phyloP scores from a whole-genome alignment of 2,113 vertebrate genomes.

The Phoxinus phoxinus region DNA sequence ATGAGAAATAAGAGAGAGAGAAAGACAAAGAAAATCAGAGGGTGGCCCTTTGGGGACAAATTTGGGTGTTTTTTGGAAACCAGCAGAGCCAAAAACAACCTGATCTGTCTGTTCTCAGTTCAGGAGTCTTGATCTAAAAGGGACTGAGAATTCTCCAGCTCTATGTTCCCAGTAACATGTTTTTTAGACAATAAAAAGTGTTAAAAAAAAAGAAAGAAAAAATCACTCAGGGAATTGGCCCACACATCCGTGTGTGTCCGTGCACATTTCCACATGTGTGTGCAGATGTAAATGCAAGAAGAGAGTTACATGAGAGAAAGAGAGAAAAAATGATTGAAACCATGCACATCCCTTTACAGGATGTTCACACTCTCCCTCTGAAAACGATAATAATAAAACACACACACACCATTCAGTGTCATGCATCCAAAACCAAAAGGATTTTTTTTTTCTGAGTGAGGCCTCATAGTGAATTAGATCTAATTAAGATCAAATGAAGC shows the following conservation, averaged over 20 bases:
- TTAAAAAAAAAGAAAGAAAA: background rate
- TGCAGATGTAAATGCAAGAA: background rate
- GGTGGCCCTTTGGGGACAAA: slow-evolving; percentile 10
- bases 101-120: background rate
- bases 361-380: background rate
- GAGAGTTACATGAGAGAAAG: background rate
- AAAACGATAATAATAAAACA: background rate
- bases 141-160: background rate
- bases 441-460: background rate
- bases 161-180: background rate
- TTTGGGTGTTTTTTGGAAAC: slow-evolving; percentile 15
- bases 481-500: slow-evolving; percentile 41
- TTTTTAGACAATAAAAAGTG: background rate
- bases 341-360: background rate
- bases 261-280: background rate
- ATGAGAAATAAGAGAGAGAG: background rate
- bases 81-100: slow-evolving; percentile 30
- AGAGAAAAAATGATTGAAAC: background rate
- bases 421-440: background rate
- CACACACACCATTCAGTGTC: slow-evolving; percentile 9
- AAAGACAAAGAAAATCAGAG: background rate
- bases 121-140: background rate
- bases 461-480: slow-evolving; percentile 4
- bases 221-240: slow-evolving; percentile 4
- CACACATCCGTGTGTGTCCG: background rate